These are phyloP conservation scores for Drosophila ogumai DNA, from an alignment of 1,140 invertebrate genomes.

Conservation along the genomic window DNA sequence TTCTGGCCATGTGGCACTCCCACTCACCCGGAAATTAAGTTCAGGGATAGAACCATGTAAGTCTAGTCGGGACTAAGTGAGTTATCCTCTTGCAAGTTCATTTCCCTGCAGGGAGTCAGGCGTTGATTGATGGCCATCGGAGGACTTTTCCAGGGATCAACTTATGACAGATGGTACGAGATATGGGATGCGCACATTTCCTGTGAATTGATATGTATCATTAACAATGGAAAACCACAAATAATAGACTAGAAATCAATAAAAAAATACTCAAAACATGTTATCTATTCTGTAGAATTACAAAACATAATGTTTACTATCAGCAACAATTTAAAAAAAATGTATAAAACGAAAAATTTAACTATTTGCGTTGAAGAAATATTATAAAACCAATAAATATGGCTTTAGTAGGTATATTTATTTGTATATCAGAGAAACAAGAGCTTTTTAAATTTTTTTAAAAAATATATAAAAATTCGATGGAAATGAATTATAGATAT, in stretches of 20 bases:
- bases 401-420: no score
- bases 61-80: conserved; percentile 3
- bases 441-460: no score
- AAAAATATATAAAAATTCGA: neutral
- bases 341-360: no score
- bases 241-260: neutral
- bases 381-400: no score
- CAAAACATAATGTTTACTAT: no score
- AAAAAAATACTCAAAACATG: neutral
- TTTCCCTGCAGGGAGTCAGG: neutral
- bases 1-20: conserved; percentile 3
- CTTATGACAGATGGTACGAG: conserved; percentile 32
- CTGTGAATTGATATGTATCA: neutral
- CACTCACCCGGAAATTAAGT: neutral
- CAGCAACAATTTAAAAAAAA: no score
- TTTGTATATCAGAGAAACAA: no score
- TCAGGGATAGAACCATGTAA: neutral
- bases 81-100: neutral
- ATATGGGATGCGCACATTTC: neutral
- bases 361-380: no score
- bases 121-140: conserved; percentile 25
- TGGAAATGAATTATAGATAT: neutral
- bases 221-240: neutral
- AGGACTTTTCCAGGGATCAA: conserved; percentile 4
- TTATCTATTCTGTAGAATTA: neutral